Base-by-base conservation (phyloP, 1,140 invertebrate species). In the Charaxes varanes region DNA sequence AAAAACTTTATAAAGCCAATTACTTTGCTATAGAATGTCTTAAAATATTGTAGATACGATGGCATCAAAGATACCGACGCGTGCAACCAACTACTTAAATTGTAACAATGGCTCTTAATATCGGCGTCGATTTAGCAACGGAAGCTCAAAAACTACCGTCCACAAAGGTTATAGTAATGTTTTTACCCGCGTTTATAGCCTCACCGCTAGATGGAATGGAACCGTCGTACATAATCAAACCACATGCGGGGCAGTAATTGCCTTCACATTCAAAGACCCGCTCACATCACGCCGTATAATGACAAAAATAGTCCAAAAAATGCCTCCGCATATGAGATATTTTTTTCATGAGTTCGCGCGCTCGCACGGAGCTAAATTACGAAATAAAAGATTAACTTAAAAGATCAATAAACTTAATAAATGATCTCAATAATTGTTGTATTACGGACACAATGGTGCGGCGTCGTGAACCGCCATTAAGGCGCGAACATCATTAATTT, bases 401-500 rank as follows among this genome's bases (percentile, higher is more conserved):
- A 83, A 83, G 79, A 83, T 83, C 79, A 83, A 83, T 83, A 83
- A 83, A 83, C 79, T 80, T 83, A 83, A 83, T 83, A 83, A 83
- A 83, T 83, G 79, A 80, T 83, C 79, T 83, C 74, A 83, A 83
- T 83, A 83, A 83, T 83, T 83, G 79, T 83, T 83, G 74, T 79
- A 83, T 83, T 83, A 83, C 79, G 70, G 68, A 68, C 65, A 83
- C 79, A 83, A 83, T 83, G 76, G 76, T 72, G 76, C 79, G 74
- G 76, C 79, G 66, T 80, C 73, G 78, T 77, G 78, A 77, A 70
- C 71, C 79, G 74, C 73, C 79, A 83, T 83, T 83, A 83, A 74
- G 76, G 76, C 70, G 76, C 73, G 79, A 79, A 80, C 74, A 83
- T 80, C 79, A 83, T 83, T 79, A 83, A 83, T 83, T 80, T 80